Conservation (phyloP, 2,888 invertebrate species). For the Gerris lacustris region DNA sequence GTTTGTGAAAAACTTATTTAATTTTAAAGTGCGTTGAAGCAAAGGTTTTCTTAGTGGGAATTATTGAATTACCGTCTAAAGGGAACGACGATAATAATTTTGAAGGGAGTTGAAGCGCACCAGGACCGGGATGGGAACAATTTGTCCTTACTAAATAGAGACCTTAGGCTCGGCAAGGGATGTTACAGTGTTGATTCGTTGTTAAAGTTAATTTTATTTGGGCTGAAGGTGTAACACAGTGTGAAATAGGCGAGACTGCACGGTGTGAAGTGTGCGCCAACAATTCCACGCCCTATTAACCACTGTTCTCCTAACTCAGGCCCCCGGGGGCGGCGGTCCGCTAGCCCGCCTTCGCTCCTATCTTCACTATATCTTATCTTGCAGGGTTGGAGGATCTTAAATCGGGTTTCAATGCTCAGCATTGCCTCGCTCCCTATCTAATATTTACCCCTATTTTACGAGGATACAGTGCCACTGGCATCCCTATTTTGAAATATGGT, state of each 20-base stretch:
- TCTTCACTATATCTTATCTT: neutral
- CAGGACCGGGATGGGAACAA: neutral
- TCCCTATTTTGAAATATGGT: neutral
- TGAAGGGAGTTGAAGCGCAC: neutral
- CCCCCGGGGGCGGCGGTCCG: neutral
- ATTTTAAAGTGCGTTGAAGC: no score
- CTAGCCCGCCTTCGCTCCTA: neutral
- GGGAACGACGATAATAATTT: neutral
- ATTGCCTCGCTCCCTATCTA: neutral
- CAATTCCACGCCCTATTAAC: slow-evolving; percentile 3
- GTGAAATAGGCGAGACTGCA: neutral
- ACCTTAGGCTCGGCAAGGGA: neutral
- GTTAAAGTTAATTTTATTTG: slow-evolving; percentile 3
- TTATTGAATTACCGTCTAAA: no score
- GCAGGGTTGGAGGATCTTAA: neutral
- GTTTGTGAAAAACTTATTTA: no score
- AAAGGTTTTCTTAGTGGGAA: no score
- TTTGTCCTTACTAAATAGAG: neutral
- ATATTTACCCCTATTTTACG: neutral
- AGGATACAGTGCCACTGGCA: neutral
- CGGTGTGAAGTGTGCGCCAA: neutral
- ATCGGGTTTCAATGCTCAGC: neutral
- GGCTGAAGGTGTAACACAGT: neutral
- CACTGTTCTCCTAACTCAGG: neutral
- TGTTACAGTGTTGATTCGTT: neutral